phyloP scores from a whole-genome alignment of 92 coral and sea anemone species.

The Epizoanthus rinbou region DNA sequence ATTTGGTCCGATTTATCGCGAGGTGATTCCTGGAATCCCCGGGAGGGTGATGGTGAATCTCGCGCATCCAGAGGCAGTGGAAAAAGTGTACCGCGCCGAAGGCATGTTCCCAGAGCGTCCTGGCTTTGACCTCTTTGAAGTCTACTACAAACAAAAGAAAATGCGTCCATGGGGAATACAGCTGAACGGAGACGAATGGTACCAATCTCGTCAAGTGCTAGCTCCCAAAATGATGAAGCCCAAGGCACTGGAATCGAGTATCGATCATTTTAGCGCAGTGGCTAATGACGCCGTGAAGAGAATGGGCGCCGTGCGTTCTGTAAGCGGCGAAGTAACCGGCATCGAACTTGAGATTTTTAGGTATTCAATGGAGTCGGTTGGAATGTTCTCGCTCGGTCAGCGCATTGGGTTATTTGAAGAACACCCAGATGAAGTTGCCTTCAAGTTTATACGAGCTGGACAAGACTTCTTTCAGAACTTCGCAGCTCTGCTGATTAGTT shows the following conservation, averaged over 20 bases:
- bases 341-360: conserved; percentile 36
- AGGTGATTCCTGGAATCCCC: conserved; percentile 33
- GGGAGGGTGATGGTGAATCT: conserved; percentile 45
- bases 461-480: conserved; percentile 15
- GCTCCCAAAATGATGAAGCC: conserved; percentile 67
- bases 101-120: conserved; percentile 30
- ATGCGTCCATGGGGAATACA: conserved; percentile 25
- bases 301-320: conserved; percentile 13
- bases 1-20: conserved; percentile 50
- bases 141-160: conserved; percentile 23
- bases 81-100: conserved; percentile 38
- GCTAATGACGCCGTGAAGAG: conserved; percentile 48
- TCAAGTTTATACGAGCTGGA: conserved; percentile 30
- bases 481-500: conserved; percentile 33
- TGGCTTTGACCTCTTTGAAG: conserved; percentile 46
- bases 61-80: conserved; percentile 46
- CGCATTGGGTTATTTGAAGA: conserved; percentile 42
- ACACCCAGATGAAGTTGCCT: background rate
- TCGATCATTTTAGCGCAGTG: conserved; percentile 55
- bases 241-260: conserved; percentile 52
- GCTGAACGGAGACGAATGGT: conserved; percentile 52
- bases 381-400: conserved; percentile 20
- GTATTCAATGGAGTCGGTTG: conserved; percentile 47
- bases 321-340: background rate
- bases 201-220: conserved; percentile 32